Base-by-base conservation (phyloP, 2,888 invertebrate species). In the Physocephala rufipes region DNA sequence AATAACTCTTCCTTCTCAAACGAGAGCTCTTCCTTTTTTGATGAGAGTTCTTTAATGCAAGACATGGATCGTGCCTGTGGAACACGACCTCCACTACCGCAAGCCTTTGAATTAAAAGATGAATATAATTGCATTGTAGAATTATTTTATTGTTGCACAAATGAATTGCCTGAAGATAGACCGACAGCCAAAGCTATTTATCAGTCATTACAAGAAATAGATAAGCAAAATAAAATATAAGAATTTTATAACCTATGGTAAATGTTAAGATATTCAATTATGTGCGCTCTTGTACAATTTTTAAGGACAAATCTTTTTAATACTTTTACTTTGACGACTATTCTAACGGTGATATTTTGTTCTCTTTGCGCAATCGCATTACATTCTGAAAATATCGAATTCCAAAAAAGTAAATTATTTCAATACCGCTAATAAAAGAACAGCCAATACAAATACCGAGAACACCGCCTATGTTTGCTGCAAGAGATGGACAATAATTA, bases 141-240 rank as follows among this genome's bases (percentile, higher is more conserved):
- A 49, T 77, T 94, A 73, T 94, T 92, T 86, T 89, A 89, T 82
- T 88, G 89, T 75, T 93, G 94, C 81, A 94, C 94, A 0, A 90
- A 91, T 80, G 81, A 86, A 13, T 83, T 87, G 74, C 88, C 90
- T 4, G 84, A 86, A 24, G 84, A 87, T 74, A 86, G 94, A 26
- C 93, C 93, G 0, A 82, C 88, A 2, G 92, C 93, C 0, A 85
- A 83, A 62, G 88, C 89, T 65, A 82, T 84, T 69, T 81, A 78
- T 77, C 24, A 74, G 16, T 74, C 76, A 24, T 62, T 79, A 51
- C 61, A 24, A n/a, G 65, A 70, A 19, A n/a, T 67, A 15, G 62
- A 62, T 9, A 21, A 61, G 36, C n/a, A 43, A 13, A 12, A 43
- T n/a, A n/a, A n/a, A 45, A 9, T 16, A 30, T 28, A 16, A 28